These are phyloP conservation scores for Tipula lateralis DNA, from an alignment of 2,888 invertebrate genomes.

Conservation along the genomic window DNA sequence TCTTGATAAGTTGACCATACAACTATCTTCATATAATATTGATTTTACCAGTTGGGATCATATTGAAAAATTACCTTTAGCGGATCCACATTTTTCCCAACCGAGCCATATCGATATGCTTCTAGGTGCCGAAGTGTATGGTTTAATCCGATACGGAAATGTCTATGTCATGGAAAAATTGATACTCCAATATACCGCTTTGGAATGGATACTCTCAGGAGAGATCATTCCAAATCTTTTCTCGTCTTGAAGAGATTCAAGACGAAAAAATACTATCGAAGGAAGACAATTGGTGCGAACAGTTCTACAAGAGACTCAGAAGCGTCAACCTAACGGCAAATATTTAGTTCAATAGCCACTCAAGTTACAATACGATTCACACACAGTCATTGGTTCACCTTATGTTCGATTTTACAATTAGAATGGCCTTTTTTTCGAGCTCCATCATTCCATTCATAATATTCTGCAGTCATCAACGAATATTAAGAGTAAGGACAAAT, in stretches of 20 bases:
- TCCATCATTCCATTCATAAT: background rate
- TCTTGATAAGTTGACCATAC: too few species aligned
- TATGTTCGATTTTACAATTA: background rate
- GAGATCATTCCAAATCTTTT: too few species aligned
- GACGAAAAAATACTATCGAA: too few species aligned
- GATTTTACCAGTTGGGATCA: background rate
- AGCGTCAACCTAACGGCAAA: background rate
- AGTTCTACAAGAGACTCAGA: too few species aligned
- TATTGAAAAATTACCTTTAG: background rate
- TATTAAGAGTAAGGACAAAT: too few species aligned
- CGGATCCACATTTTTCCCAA: background rate
- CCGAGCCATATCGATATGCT: background rate
- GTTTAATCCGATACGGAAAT: too few species aligned
- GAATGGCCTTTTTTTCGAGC: background rate
- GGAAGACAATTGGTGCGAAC: too few species aligned
- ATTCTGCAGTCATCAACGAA: too few species aligned
- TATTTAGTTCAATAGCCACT: background rate
- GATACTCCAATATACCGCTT: background rate
- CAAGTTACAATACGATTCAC: background rate
- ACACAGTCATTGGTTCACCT: background rate
- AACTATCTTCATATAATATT: too few species aligned
- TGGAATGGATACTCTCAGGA: too few species aligned
- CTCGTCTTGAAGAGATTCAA: background rate
- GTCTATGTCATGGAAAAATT: too few species aligned
- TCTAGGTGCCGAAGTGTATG: background rate